These are phyloP conservation scores for Todiramphus chloris DNA, from an alignment of 2,113 vertebrate species.

Conservation along the genomic window DNA sequence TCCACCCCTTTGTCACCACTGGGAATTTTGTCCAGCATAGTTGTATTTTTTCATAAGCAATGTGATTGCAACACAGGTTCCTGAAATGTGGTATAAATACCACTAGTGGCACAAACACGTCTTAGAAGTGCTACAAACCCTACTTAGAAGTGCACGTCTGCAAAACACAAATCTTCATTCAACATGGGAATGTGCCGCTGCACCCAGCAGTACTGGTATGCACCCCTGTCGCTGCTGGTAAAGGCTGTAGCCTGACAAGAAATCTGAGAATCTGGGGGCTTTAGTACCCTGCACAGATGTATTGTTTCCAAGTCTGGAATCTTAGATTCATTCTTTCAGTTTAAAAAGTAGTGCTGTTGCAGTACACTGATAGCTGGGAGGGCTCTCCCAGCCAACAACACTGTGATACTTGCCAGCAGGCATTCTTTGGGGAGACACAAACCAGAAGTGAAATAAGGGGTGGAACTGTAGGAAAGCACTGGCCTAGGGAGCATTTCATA, in stretches of 20 bases:
- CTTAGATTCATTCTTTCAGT: not conserved
- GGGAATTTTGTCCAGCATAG: not conserved
- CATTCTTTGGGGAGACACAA: not conserved
- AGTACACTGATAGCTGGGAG: not conserved
- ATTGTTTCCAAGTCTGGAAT: not conserved
- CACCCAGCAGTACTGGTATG: not conserved
- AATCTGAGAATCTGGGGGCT: not conserved
- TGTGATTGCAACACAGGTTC: not conserved
- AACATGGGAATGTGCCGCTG: not conserved
- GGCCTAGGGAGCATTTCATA: not conserved
- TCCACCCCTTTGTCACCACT: not conserved
- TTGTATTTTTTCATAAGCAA: not conserved
- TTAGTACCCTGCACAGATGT: not conserved
- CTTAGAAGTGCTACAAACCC: not conserved
- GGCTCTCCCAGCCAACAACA: not conserved
- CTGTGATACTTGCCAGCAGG: not conserved
- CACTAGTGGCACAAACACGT: not conserved
- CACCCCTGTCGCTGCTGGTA: not conserved
- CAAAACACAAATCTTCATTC: not conserved
- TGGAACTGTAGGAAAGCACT: not conserved
- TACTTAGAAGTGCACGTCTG: not conserved
- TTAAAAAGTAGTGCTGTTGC: not conserved
- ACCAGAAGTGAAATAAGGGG: not conserved
- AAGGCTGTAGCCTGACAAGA: not conserved
- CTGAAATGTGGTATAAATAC: not conserved